These are phyloP conservation scores for Meliscaeva auricollis DNA, from an alignment of 2,888 invertebrate genomes.

Conservation along the genomic window DNA sequence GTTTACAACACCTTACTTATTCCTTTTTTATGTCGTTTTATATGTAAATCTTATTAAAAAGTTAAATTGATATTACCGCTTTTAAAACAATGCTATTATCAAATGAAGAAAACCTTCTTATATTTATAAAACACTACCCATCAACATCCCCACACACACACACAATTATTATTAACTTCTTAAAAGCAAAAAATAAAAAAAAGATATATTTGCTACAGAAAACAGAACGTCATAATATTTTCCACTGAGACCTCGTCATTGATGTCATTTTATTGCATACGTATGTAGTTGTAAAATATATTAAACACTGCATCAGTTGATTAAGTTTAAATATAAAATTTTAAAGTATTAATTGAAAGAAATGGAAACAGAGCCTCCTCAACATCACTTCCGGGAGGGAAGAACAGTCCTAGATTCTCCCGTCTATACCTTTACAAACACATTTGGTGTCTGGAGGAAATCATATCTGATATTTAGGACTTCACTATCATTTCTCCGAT, in stretches of 20 bases:
- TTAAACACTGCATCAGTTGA: neutral
- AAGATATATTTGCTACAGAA: constrained; percentile 5
- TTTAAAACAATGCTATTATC: constrained; percentile 10
- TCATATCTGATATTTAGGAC: too few species aligned
- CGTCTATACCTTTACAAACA: too few species aligned
- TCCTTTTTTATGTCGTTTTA: neutral
- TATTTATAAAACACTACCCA: neutral
- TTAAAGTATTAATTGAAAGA: neutral
- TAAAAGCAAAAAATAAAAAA: constrained; percentile 36
- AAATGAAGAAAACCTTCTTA: neutral
- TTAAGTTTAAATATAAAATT: neutral
- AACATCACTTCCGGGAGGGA: too few species aligned
- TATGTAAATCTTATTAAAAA: constrained; percentile 1
- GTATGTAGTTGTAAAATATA: constrained; percentile 6
- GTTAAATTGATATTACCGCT: constrained; percentile 22
- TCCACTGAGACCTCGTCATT: constrained; percentile 58
- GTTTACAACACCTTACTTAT: too few species aligned
- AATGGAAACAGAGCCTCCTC: too few species aligned
- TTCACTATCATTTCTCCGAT: too few species aligned
- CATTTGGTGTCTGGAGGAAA: too few species aligned
- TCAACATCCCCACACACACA: constrained; percentile 5
- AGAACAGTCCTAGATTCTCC: too few species aligned
- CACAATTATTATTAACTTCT: constrained; percentile 28
- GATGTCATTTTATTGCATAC: constrained; percentile 62
- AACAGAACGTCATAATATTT: constrained; percentile 39